Evolutionary conservation across 2,113 vertebrate genomes (phyloP), one percentile per base, ranked within the genome.

Genomic region (Cathartes aura): DNA sequence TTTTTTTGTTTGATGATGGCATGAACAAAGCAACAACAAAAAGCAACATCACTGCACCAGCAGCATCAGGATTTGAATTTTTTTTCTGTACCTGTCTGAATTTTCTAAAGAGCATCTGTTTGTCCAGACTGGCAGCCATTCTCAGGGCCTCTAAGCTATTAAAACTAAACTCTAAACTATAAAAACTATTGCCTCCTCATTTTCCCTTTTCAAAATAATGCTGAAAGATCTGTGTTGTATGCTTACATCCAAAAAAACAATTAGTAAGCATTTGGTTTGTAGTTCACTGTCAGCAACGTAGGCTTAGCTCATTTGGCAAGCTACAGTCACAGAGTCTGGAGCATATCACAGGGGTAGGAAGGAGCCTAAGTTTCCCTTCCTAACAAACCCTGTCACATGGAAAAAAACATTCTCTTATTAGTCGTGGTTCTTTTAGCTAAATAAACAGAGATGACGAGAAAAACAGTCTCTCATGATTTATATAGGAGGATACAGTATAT

Each of bases 101-200:
- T 94, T 96, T 96, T 88, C 91, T 82, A 60, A 81, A 93, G 89
- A 89, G 45, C 66, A 68, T 82, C 82, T 86, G 52, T 93, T 95
- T 87, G 48, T 83, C 40, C 86, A 96, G 96, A 95, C 95, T 97
- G 96, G 95, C 97, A 98, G 85, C 95, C 97, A 92, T 98, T 98
- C 94, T 96, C 74, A 89, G 43, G 88, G 47, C 93, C 73, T 93
- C 74, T 82, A 60, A 90, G 21, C n/a, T 76, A 27, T 75, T 75
- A 80, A 27, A 90, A 38, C 70, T 79, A 36, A 87, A 80, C 13
- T 56, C n/a, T 67, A 24, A 91, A 42, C 19, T 43, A 60, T n/a
- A 73, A 62, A 58, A 81, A 79, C 29, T 70, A 67, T 82, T 87
- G n/a, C 75, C 4, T 92, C 40, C 52, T 96, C 86, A 81, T 70